Evolutionary conservation across 2,888 invertebrate species (phyloP), one percentile per base, ranked within the genome.

Genomic region (Scelioninae gen. 1): DNA sequence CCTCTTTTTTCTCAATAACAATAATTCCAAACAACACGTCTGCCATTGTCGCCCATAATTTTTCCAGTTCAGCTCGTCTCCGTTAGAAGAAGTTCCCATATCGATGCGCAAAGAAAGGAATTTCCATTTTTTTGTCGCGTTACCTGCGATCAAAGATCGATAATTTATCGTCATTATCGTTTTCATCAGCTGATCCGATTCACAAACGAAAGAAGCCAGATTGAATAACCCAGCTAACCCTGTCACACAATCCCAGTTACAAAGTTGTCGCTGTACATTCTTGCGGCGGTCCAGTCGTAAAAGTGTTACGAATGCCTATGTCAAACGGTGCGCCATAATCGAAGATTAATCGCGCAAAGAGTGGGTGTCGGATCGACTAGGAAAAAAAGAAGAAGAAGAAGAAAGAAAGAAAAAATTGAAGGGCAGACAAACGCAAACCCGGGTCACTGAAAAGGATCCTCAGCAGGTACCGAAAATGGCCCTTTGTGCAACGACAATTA

Each of bases 311-410:
- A 88, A 89, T 86, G 83, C 80, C 85, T 87, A 87, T 90, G 91
- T 91, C 91, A 90, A 84, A 85, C 89, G 87, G 83, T 71, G 86
- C 84, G 88, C 88, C 87, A 91, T 92, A 92, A 91, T 92, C 89
- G 91, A 90, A 92, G 92, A 92, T 92, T 92, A 92, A 91, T 92
- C 90, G 89, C 84, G 89, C 84, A 82, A 74, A 43, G 72, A 72
- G 87, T 85, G 86, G 87, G 87, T 87, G 89, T 88, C 87, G 84
- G 82, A 68, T 78, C 85, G 79, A 86, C 83, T 60, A 55, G 15
- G 4, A 11, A 43, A 43, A 16, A 56, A 47, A 43, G 53, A 51
- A 45, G 16, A 47, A 71, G 45, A 69, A 58, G 60, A 56, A 55
- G 9, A 58, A 10, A 11, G 16, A 29, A 8, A 34, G 58, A 29